These are phyloP conservation scores for Prunella himalayana DNA, from an alignment of 2,113 vertebrate genomes.

Conservation along the genomic window DNA sequence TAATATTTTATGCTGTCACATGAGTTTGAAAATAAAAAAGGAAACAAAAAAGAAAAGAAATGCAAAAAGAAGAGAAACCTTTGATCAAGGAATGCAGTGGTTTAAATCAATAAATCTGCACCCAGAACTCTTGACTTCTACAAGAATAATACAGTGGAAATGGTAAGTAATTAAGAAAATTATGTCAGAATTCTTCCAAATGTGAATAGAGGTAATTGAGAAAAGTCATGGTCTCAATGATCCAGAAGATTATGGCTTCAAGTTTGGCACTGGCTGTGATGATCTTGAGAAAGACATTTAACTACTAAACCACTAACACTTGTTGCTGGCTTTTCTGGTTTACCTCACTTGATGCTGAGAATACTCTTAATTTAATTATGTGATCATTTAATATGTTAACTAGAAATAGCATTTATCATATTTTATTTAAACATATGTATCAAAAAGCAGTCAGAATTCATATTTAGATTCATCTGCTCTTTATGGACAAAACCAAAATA, in stretches of 20 bases:
- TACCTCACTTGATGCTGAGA: neutral
- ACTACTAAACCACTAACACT: neutral
- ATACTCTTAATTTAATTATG: neutral
- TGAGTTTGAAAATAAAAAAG: neutral
- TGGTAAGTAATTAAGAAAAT: neutral
- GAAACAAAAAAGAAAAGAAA: neutral
- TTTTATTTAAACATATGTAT: neutral
- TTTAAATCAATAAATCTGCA: neutral
- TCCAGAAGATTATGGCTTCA: neutral
- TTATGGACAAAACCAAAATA: neutral
- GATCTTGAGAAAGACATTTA: neutral
- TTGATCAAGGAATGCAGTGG: neutral
- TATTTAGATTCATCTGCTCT: neutral
- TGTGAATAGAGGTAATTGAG: neutral
- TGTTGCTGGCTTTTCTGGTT: neutral
- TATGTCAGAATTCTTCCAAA: neutral
- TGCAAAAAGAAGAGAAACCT: fast-evolving
- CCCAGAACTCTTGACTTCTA: neutral
- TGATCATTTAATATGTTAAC: neutral
- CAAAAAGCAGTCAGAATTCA: neutral
- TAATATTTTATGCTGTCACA: neutral
- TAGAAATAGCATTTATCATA: neutral
- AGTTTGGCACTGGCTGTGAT: neutral
- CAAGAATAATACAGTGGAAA: neutral
- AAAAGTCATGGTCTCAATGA: neutral